A percentile compares a stretch with the other conserved stretches of the same genome.
Evolutionary conservation across 2,113 vertebrate genomes (phyloP).

Genomic region (Microcebus tavaratra): DNA sequence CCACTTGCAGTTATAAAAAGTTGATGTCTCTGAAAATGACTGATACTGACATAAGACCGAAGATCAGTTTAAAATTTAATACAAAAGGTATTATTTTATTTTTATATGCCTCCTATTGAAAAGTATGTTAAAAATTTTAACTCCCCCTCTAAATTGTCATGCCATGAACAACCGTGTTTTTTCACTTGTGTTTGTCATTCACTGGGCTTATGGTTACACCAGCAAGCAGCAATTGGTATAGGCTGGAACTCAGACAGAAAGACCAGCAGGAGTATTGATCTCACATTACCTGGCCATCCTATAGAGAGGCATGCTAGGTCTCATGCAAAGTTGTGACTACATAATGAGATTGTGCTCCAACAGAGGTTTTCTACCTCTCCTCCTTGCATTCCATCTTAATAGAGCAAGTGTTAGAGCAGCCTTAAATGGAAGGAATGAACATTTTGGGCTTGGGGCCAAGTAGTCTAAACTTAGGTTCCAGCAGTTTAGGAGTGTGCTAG

Average conservation of each 20-base stretch:
- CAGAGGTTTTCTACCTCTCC: background rate
- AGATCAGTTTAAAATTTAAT: conserved; percentile 72
- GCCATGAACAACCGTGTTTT: background rate
- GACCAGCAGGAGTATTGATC: background rate
- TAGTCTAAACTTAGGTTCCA: background rate
- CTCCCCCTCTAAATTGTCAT: background rate
- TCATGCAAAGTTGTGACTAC: background rate
- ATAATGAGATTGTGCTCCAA: background rate
- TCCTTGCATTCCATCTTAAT: conserved; percentile 1
- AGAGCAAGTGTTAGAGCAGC: background rate
- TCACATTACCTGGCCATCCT: background rate
- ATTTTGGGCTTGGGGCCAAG: background rate
- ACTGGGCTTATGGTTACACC: background rate
- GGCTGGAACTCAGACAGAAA: background rate
- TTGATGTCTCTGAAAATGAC: conserved; percentile 70
- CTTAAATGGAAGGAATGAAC: background rate
- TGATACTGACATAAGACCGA: conserved; percentile 66
- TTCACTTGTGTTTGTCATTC: background rate
- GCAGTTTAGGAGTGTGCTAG: background rate
- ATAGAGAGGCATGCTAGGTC: background rate
- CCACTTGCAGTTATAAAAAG: conserved; percentile 72
- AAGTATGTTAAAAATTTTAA: conserved; percentile 23
- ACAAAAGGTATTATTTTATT: conserved; percentile 75
- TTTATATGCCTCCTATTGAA: conserved; percentile 37
- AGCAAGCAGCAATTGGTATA: background rate